Percentiles rank a stretch among this genome's conserved stretches.
These are phyloP conservation scores for Papilio machaon DNA, from an alignment of 1,140 invertebrate genomes.

Conservation along the genomic window DNA sequence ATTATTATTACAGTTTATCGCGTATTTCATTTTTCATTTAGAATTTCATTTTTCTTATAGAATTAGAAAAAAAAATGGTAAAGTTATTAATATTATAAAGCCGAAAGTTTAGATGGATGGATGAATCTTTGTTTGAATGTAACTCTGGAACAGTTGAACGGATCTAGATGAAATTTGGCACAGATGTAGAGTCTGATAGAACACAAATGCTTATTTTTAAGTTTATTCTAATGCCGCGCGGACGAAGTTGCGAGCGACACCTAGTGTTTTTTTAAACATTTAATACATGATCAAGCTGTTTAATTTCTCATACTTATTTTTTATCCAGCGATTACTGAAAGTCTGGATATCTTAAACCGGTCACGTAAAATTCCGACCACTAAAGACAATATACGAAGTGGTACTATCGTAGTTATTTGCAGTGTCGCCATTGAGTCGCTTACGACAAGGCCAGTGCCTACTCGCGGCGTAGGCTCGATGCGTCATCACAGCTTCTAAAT, in stretches of 20 bases:
- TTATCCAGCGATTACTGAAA: background rate
- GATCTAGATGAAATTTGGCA: no score
- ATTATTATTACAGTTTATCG: background rate
- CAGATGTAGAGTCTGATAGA: no score
- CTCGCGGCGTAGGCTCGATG: conserved; percentile 12
- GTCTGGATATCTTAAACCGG: background rate
- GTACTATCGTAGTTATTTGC: conserved; percentile 19
- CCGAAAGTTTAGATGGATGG: no score
- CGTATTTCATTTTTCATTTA: background rate
- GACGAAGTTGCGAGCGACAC: no score
- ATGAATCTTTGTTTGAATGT: no score
- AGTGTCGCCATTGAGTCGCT: conserved; percentile 28
- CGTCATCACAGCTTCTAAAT: conserved; percentile 16
- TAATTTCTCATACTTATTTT: background rate
- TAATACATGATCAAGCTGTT: background rate
- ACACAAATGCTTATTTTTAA: no score
- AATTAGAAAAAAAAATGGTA: no score
- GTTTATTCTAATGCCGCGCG: no score
- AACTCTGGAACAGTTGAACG: no score
- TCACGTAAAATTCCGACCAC: conserved; percentile 1
- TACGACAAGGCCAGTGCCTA: conserved; percentile 21
- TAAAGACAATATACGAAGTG: conserved; percentile 14
- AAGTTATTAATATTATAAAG: no score
- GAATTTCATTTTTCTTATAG: background rate
- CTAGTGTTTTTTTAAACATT: no score